Base-by-base conservation (phyloP, 2,113 vertebrate genomes). In the Nansenia antarctica region DNA sequence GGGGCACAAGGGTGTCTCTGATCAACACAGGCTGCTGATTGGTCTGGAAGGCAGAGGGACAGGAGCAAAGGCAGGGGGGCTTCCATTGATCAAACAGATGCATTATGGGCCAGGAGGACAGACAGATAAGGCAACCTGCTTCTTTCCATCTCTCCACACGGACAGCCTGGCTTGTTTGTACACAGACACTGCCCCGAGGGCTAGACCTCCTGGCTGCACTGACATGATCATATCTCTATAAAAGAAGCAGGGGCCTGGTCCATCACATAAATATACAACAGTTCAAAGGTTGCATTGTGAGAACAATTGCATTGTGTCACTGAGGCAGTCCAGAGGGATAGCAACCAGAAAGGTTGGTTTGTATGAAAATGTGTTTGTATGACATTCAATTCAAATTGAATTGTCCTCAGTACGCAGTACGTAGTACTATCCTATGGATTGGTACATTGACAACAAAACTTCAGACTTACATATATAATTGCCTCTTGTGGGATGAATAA, bases 1-100 rank as follows among this genome's bases (percentile, higher is more conserved):
- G 53, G 70, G 74, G 73, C 72, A 76, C 80, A 59, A 27, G 49
- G 3, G 29, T 15, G 70, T 61, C 79, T 89, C 49, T 82, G 82
- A 85, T 84, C 81, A 82, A 65, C 71, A 72, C 74, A 62, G 64
- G 72, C 66, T 3, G 54, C 74, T 85, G 86, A 87, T 85, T 80
- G 67, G 65, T 26, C 63, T 54, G 61, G 79, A 83, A 74, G 72
- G 74, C 69, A 71, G 64, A 66, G 59, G 76, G 66, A 83, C 65
- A 63, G 79, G 67, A 76, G 77, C 39, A 74, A 62, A 78, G 76
- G 35, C 62, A 68, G 55, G 61, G 55, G 61, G 67, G 61, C 72
- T 64, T n/a, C 57, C 54, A 77, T 59, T 83, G 77, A 85, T 89
- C 81, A 80, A 35, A 73, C 59, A 27, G 67, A 75, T 74, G 75